Evolutionary conservation across 1,140 invertebrate genomes (phyloP), one percentile per base, ranked within the genome.

Genomic region (Theocolax elegans): DNA sequence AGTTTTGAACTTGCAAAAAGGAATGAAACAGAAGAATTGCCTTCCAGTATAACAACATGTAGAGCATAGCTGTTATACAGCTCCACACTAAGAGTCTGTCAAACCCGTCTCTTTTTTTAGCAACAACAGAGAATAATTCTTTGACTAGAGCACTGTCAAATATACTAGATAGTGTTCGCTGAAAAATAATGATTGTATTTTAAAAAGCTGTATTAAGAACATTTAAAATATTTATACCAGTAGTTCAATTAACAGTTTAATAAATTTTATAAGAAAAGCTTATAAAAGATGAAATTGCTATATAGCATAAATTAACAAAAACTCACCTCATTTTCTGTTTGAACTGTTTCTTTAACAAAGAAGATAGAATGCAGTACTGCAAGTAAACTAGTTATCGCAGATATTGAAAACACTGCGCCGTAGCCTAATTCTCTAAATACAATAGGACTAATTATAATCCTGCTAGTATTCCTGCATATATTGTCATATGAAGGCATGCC

Each of bases 1-100:
- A 93, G 87, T 77, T 89, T 89, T 35, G 90, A 86, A 60, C 89
- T 89, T 8, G 88, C 80, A 75, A 91, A 93, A 64, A 92, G 73
- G 77, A 89, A 93, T 65, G 86, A 86, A 12, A 92, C 81, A 12
- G 85, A 79, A 59, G 83, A 72, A 23, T 87, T 76, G 12, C 89
- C 90, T 71, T 89, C 86, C 1, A 88, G 74, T 7, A 87, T 81
- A 59, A 92, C 87, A 54, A 91, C 83, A 8, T 83, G 85, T 1
- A 91, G 65, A 31, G 87, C 85, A 73, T 91, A 87, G 2, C 86
- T 27, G 87, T 42, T 42, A 91, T 88, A 29, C 90, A 85, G 19
- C 89, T 80, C 77, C 91, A 88, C 15, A 93, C 86, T 66, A 91
- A 87, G 1, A 80, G 76, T 62, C 91, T 81, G 46, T 89, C 86